Evolutionary conservation across 2,797 vertebrate genomes (phyloP).

Genomic region (Rhinoraja longicauda): DNA sequence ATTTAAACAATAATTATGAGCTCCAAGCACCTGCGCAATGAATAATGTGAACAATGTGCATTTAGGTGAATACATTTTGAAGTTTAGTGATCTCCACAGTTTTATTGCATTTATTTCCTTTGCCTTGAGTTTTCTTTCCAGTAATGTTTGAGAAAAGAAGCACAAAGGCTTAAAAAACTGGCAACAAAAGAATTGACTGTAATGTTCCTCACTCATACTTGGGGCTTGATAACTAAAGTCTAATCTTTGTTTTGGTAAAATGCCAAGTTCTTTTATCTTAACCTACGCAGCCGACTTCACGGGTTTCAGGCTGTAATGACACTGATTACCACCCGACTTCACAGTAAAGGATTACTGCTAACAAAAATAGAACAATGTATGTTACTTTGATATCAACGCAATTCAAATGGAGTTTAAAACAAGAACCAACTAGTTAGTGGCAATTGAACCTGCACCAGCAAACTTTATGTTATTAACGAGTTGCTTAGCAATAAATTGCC

Average conservation of each 20-base stretch:
- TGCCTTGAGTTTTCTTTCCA: background rate
- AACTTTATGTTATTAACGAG: background rate
- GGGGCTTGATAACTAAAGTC: background rate
- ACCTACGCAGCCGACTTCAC: background rate
- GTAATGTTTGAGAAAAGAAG: background rate
- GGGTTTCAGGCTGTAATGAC: background rate
- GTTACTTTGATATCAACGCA: background rate
- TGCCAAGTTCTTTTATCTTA: background rate
- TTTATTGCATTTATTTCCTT: background rate
- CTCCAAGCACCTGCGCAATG: background rate
- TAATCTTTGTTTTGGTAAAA: background rate
- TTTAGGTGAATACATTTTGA: background rate
- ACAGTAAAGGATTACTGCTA: conserved; percentile 5
- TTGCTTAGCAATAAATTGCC: background rate
- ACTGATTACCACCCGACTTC: conserved; percentile 17
- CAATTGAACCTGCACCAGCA: background rate
- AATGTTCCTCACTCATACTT: background rate
- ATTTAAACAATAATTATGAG: background rate
- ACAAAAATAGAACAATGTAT: conserved; percentile 10
- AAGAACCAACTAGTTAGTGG: background rate
- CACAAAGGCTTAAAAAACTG: background rate
- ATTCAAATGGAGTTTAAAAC: conserved; percentile 4
- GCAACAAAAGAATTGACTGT: background rate
- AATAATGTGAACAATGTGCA: background rate
- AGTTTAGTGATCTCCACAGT: background rate